Percentiles rank a stretch among this genome's conserved stretches.
phyloP scores from a whole-genome alignment of 2,797 vertebrate genomes.

The Anisognathus igniventris region DNA sequence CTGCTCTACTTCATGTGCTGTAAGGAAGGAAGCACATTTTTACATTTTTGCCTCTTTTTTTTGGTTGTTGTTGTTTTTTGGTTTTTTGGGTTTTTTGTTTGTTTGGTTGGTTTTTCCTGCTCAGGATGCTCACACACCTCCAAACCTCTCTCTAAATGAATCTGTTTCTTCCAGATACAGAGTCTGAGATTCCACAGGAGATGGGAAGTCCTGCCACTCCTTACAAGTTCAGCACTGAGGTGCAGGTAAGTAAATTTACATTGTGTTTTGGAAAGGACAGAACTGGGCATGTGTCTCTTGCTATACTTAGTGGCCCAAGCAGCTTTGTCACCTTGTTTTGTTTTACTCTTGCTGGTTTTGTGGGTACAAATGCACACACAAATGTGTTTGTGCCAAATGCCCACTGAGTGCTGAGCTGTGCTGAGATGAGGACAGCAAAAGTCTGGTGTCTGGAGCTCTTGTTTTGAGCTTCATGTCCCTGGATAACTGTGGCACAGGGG shows the following conservation, averaged over 20 bases:
- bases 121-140: neutral
- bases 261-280: neutral
- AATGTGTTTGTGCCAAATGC: neutral
- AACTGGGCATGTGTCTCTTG: neutral
- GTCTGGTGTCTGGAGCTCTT: neutral
- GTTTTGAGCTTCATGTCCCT: neutral
- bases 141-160: neutral
- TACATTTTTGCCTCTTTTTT: neutral
- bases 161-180: neutral
- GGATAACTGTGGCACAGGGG: neutral
- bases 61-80: too few relatives aligned
- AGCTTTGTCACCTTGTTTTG: neutral
- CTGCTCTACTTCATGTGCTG: neutral
- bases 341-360: neutral
- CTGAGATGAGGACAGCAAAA: neutral
- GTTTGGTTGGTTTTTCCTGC: neutral
- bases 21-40: neutral
- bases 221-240: neutral
- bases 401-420: fast-evolving
- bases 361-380: neutral
- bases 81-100: too few relatives aligned
- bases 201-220: neutral
- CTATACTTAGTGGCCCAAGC: neutral
- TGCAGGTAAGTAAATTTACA: fast-evolving
- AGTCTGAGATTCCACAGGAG: neutral